These are phyloP conservation scores for Euproctis similis DNA, from an alignment of 2,888 invertebrate species.

Conservation along the genomic window DNA sequence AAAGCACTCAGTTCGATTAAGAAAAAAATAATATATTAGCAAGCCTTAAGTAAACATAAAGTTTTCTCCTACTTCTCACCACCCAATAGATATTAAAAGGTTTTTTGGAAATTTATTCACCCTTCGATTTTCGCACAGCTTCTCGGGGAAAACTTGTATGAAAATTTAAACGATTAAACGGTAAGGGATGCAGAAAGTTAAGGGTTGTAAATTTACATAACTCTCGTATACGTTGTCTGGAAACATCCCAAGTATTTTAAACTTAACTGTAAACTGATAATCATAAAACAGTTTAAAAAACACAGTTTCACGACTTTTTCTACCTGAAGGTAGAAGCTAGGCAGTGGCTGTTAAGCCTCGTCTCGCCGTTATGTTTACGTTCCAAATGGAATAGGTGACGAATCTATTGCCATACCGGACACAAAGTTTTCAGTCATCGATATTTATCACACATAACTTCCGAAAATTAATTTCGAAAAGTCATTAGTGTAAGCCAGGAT, in stretches of 20 bases:
- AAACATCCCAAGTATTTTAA: slow-evolving; percentile 12
- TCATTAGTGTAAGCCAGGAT: too few species aligned
- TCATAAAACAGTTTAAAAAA: too few species aligned
- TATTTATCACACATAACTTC: too few species aligned
- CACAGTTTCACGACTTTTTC: too few species aligned
- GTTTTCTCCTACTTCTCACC: slow-evolving; percentile 39
- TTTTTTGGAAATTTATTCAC: slow-evolving; percentile 75
- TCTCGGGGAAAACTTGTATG: slow-evolving; percentile 47
- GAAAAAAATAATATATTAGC: slow-evolving; percentile 37
- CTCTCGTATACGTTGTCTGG: slow-evolving; percentile 34
- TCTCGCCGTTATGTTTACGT: too few species aligned
- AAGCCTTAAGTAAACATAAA: slow-evolving; percentile 47
- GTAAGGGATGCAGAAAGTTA: slow-evolving; percentile 59
- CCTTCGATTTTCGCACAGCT: slow-evolving; percentile 61
- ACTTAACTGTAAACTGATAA: slow-evolving; percentile 6
- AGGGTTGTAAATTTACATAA: slow-evolving; percentile 70
- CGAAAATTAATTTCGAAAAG: too few species aligned
- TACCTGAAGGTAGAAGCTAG: too few species aligned
- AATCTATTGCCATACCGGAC: too few species aligned
- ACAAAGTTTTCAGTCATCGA: too few species aligned
- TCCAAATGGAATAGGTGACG: too few species aligned
- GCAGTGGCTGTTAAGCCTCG: too few species aligned
- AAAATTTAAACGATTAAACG: slow-evolving; percentile 67
- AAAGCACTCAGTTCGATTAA: slow-evolving; percentile 45
- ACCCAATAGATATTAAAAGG: slow-evolving; percentile 63